Base-by-base conservation (phyloP, 2,797 vertebrate species). In the Acridotheres tristis region DNA sequence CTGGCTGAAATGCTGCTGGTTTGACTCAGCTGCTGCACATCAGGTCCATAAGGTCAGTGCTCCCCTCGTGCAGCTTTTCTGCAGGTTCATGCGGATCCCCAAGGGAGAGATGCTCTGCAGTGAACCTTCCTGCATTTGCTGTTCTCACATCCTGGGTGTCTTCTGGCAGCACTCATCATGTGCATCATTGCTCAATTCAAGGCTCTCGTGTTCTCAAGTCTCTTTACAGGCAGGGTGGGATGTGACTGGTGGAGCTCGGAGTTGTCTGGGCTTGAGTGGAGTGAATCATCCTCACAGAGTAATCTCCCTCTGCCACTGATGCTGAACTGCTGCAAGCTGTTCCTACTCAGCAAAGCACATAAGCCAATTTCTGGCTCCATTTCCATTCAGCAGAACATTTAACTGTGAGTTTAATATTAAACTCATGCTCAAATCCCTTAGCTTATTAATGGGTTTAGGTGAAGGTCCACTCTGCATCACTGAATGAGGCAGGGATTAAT, bases 341-440 rank as follows among this genome's bases (percentile, higher is more conserved):
- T 91, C 82, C 82, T 77, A 36, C 78, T 95, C 89, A 92, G 82
- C 92, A 94, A 95, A 87, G 87, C 84, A 88, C 75, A 10, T 77
- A 92, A 89, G 61, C 78, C 85, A 72, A 51, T 89, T 85, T 94
- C 65, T 88, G 85, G 65, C 88, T 95, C 54, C 30, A 9, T 92
- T 91, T 89, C 68, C 75, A 43, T 83, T 88, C 73, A 81, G 54
- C 58, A 72, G 69, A 81, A 83, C 0, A 1, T 80, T 94, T 92
- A 74, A 80, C 93, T 10, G 3, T 63, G 85, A 91, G 40, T 89
- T 93, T 93, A 62, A 83, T 83, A 89, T 78, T 81, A 92, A 94
- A 94, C 54, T 89, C 53, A 6, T 43, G 47, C 61, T 89, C 47
- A 65, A 82, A 94, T 80, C 90, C 78, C 30, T 11, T 38, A 72